Conservation (phyloP, 2,888 invertebrate genomes). For the Octonoba sinensis region DNA sequence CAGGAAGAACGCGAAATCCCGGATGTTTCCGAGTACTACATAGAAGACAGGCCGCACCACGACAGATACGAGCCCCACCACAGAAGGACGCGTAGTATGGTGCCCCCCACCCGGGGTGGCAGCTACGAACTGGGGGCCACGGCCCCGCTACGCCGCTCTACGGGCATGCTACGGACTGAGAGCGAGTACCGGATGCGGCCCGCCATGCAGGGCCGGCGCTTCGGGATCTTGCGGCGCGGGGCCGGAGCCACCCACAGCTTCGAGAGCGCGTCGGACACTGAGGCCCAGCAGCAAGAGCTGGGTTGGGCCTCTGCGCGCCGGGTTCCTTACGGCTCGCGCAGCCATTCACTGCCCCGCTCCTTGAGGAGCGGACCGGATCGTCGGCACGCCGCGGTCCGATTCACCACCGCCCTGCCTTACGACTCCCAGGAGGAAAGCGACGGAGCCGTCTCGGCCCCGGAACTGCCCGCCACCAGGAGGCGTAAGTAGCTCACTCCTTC, state of each 20-base stretch:
- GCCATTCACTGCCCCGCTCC: constrained; percentile 71
- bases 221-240: constrained; percentile 75
- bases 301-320: constrained; percentile 54
- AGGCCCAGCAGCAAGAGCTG: constrained; percentile 74
- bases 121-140: constrained; percentile 68
- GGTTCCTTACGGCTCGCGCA: constrained; percentile 66
- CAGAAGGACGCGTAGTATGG: constrained; percentile 59
- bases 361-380: constrained; percentile 61
- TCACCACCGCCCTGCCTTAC: constrained; percentile 71
- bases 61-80: constrained; percentile 33
- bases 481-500: constrained; percentile 23
- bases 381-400: constrained; percentile 68
- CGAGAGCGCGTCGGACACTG: constrained; percentile 87
- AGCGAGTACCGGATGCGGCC: constrained; percentile 82
- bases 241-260: constrained; percentile 77
- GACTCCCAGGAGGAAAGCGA: constrained; percentile 83
- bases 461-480: constrained; percentile 75
- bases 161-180: constrained; percentile 83
- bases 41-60: constrained; percentile 23
- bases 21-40: constrained; percentile 88
- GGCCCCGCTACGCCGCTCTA: constrained; percentile 66
- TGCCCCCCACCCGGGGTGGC: constrained; percentile 48
- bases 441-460: constrained; percentile 85
- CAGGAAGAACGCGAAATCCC: constrained; percentile 82
- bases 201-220: constrained; percentile 42